Base-by-base conservation (phyloP, 2,113 vertebrate genomes). In the Cisticola juncidis region DNA sequence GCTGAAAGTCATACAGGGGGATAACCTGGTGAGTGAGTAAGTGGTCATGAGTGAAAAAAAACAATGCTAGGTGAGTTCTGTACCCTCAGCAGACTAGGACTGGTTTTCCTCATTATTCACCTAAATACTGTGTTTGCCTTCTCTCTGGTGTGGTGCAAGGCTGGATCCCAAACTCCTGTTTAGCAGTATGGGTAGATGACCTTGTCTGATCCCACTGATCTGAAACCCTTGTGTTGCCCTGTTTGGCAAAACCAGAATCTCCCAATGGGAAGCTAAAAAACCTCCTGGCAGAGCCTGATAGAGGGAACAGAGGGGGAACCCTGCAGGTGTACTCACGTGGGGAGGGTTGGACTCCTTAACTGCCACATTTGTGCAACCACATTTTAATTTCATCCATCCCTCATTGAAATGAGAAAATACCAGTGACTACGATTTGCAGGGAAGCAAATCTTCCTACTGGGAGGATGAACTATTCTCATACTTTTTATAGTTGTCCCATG, bases 371-470 rank as follows among this genome's bases (percentile, higher is more conserved):
- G 26, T 84, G 33, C 60, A 74, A 42, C 4, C 14, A 33, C 14
- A 38, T 47, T 77, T 77, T 81, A 50, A 51, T 58, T 93, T 50
- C 35, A 31, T 58, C 62, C 31, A 1, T 90, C 53, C 61, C 42
- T 80, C 47, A 58, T 9, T 81, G 56, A 81, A 85, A 81, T 81
- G 31, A 92, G 77, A 87, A 78, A 84, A 79, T 51, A 56, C 33
- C 77, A 79, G 7, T 4, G 18, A 45, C 64, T 84, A 5, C 7
- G 6, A 66, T 76, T 89, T 87, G 48, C 53, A 74, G 69, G 77
- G 81, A 94, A 86, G 65, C 53, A 69, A 84, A 69, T 84, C 56
- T 91, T 95, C 51, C 65, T 94, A 25, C 48, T 94, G 86, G 61
- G 84, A 87, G 57, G 81, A 56, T 64, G 72, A 88, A 84, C 72